phyloP scores from a whole-genome alignment of 2,113 vertebrate species.

The Trichomycterus rosablanca region DNA sequence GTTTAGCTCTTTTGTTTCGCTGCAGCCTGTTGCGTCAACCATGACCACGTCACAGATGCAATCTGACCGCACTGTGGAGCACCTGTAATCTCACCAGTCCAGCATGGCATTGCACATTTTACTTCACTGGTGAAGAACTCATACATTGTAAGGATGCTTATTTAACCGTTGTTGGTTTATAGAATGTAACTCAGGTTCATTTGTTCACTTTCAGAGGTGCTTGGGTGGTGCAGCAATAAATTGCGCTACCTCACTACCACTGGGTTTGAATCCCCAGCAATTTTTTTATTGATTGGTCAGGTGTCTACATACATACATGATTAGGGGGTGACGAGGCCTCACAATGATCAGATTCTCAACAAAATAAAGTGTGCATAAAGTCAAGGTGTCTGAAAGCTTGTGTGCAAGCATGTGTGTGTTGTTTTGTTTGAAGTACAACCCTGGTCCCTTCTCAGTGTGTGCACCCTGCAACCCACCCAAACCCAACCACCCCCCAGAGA shows the following conservation, averaged over 20 bases:
- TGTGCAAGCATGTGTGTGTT: conserved; percentile 25
- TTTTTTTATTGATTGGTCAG: neutral
- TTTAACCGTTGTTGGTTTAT: no score
- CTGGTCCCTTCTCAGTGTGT: neutral
- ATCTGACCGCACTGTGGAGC: conserved; percentile 9
- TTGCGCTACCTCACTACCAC: neutral
- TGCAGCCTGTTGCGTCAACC: conserved; percentile 24
- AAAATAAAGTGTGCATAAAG: no score
- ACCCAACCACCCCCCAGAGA: conserved; percentile 21
- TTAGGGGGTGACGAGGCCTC: conserved; percentile 19
- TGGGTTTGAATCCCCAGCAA: no score
- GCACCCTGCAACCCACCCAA: neutral
- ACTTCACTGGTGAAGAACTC: neutral
- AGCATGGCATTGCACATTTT: neutral
- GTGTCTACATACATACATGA: conserved; percentile 16
- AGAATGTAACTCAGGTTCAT: neutral
- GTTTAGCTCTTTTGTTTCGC: conserved; percentile 36
- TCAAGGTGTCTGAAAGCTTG: no score
- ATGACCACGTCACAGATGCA: conserved; percentile 30
- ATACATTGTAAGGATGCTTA: no score
- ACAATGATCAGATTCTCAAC: no score
- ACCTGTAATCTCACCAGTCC: conserved; percentile 7
- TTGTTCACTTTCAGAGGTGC: neutral
- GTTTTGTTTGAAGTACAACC: conserved; percentile 17
- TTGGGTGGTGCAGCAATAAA: neutral